These are phyloP conservation scores for Tokudaia tokunoshimensis DNA, from an alignment of 2,797 vertebrate genomes.

Conservation along the genomic window DNA sequence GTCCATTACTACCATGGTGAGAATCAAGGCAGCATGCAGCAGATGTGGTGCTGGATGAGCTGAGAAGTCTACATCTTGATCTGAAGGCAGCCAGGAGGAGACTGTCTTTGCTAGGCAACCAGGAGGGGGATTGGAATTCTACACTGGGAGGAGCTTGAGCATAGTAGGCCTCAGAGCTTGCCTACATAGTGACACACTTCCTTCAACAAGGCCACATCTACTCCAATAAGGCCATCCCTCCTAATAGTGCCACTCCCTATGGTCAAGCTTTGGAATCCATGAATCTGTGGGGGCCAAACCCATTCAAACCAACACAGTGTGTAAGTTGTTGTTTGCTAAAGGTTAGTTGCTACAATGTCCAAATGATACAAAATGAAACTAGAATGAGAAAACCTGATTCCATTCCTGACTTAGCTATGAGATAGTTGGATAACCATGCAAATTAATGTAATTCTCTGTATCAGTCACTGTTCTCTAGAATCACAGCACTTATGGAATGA, in stretches of 20 bases:
- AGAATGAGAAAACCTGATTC: slow-evolving; percentile 4
- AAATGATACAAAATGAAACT: background rate
- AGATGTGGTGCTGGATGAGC: background rate
- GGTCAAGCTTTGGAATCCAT: background rate
- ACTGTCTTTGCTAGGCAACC: background rate
- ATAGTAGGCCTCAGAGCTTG: background rate
- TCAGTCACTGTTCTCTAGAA: background rate
- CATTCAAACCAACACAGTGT: background rate
- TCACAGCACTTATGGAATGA: background rate
- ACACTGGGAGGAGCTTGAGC: background rate
- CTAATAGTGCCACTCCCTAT: background rate
- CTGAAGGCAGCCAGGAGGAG: background rate
- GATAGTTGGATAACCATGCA: background rate
- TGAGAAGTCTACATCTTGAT: background rate
- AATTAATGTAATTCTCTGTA: background rate
- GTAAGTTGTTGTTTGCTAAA: background rate
- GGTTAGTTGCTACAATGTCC: background rate
- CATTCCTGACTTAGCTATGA: background rate
- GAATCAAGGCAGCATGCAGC: background rate
- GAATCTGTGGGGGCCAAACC: background rate
- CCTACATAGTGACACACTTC: background rate
- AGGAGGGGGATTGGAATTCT: background rate
- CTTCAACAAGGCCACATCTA: background rate
- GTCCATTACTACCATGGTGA: background rate
- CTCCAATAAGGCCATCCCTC: background rate